A percentile compares a stretch with the other conserved stretches of the same genome.
These are phyloP conservation scores for Mugil cephalus DNA, from an alignment of 2,113 vertebrate species.

Conservation along the genomic window DNA sequence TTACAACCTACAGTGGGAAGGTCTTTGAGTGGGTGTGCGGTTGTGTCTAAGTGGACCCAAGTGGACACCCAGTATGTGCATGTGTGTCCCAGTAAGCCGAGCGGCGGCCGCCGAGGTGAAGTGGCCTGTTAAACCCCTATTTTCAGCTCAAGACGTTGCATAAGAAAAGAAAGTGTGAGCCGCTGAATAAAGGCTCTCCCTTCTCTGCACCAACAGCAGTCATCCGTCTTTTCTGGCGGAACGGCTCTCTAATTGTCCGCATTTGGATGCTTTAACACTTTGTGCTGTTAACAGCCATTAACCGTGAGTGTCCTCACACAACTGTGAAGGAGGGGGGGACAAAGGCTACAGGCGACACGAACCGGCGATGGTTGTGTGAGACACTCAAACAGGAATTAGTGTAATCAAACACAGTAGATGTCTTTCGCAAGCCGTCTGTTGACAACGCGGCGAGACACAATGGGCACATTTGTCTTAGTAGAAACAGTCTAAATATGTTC, in stretches of 20 bases:
- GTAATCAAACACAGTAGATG: conserved; percentile 78
- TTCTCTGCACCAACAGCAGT: conserved; percentile 82
- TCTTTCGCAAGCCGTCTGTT: conserved; percentile 78
- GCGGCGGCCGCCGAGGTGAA: conserved; percentile 63
- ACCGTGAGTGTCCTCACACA: conserved; percentile 89
- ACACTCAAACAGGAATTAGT: conserved; percentile 76
- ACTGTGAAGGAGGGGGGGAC: conserved; percentile 89
- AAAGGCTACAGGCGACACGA: conserved; percentile 74
- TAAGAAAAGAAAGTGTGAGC: conserved; percentile 67
- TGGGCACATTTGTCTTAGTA: conserved; percentile 1
- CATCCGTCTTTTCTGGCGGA: conserved; percentile 87
- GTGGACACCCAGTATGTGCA: not conserved
- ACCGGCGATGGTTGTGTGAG: conserved; percentile 28
- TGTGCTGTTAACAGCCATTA: conserved; percentile 94
- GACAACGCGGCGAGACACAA: conserved; percentile 83
- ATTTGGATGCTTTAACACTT: conserved; percentile 86
- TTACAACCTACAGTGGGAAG: conserved; percentile 1
- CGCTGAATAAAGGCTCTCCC: conserved; percentile 85
- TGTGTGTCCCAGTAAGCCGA: conserved; percentile 25
- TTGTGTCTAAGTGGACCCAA: not conserved
- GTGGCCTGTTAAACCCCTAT: conserved; percentile 63
- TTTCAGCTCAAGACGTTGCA: conserved; percentile 54
- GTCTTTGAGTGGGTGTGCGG: conserved; percentile 4
- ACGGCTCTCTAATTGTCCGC: conserved; percentile 91
- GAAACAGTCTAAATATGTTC: conserved; percentile 38